These are phyloP conservation scores for Ceyx melanurus DNA, from an alignment of 2,113 vertebrate genomes.

Conservation along the genomic window DNA sequence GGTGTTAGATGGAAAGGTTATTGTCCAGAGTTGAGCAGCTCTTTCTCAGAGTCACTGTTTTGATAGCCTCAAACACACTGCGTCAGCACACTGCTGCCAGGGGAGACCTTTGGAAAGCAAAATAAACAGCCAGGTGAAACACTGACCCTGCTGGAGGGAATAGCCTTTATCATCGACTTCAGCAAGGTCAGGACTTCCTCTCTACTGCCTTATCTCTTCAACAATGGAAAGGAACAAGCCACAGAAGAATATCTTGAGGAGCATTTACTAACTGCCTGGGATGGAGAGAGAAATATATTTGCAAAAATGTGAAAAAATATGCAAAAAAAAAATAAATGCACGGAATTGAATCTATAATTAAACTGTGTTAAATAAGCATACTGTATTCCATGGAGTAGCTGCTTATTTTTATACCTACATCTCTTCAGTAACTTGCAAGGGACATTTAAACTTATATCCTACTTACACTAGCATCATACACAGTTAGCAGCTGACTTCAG, in stretches of 20 bases:
- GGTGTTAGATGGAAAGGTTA: conserved; percentile 5
- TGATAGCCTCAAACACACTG: conserved; percentile 42
- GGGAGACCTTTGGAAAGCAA: not conserved
- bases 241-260: not conserved
- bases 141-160: not conserved
- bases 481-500: not conserved
- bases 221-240: not conserved
- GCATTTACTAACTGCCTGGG: not conserved
- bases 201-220: not conserved
- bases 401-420: not conserved
- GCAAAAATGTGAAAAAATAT: not conserved
- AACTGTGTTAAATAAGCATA: not conserved
- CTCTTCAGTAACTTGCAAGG: not conserved
- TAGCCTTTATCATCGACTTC: conserved; percentile 5
- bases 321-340: not conserved
- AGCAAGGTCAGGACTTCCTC: conserved; percentile 39
- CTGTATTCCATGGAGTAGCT: not conserved
- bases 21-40: not conserved
- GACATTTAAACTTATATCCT: not conserved
- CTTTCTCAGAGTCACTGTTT: conserved; percentile 46
- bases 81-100: conserved; percentile 7
- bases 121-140: conserved; percentile 55
- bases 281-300: not conserved
- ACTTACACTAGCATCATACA: not conserved
- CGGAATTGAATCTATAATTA: not conserved